Evolutionary conservation across 2,888 invertebrate genomes (phyloP).

Genomic region (Catocala fraxini): DNA sequence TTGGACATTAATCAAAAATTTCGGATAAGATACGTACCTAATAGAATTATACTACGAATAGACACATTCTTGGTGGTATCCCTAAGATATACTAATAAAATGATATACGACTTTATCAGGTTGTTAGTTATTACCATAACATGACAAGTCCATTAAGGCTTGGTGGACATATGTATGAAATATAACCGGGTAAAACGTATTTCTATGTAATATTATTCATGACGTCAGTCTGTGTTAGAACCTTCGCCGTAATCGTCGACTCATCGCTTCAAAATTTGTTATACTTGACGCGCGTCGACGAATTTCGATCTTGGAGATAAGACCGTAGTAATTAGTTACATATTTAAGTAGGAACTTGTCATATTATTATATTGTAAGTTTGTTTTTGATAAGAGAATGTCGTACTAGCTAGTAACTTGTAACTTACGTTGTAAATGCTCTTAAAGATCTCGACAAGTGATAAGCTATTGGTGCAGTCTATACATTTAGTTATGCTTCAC

Average conservation of each 20-base stretch:
- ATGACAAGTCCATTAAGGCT: conserved; percentile 85
- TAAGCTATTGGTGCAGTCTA: background rate
- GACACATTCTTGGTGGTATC: conserved; percentile 30
- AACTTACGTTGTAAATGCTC: conserved; percentile 10
- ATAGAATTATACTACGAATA: conserved; percentile 59
- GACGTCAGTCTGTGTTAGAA: conserved; percentile 57
- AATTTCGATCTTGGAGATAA: conserved; percentile 70
- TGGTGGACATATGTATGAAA: conserved; percentile 68
- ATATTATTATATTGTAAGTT: conserved; percentile 17
- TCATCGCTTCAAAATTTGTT: conserved; percentile 75
- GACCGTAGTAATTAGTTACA: conserved; percentile 50
- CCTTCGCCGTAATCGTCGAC: conserved; percentile 56
- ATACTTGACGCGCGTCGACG: conserved; percentile 64
- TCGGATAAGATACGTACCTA: conserved; percentile 64
- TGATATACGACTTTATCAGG: conserved; percentile 78
- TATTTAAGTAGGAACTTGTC: conserved; percentile 36
- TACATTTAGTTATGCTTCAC: background rate
- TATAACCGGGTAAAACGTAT: conserved; percentile 58
- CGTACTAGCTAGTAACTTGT: conserved; percentile 10
- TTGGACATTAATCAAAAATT: conserved; percentile 74
- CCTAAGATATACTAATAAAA: conserved; percentile 66
- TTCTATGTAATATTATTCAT: conserved; percentile 62
- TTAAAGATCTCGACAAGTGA: conserved; percentile 5
- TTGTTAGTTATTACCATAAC: conserved; percentile 83
- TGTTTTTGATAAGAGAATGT: conserved; percentile 32